Evolutionary conservation across 2,113 vertebrate genomes (phyloP), one percentile per base, ranked within the genome.

Genomic region (Recurvirostra avosetta): DNA sequence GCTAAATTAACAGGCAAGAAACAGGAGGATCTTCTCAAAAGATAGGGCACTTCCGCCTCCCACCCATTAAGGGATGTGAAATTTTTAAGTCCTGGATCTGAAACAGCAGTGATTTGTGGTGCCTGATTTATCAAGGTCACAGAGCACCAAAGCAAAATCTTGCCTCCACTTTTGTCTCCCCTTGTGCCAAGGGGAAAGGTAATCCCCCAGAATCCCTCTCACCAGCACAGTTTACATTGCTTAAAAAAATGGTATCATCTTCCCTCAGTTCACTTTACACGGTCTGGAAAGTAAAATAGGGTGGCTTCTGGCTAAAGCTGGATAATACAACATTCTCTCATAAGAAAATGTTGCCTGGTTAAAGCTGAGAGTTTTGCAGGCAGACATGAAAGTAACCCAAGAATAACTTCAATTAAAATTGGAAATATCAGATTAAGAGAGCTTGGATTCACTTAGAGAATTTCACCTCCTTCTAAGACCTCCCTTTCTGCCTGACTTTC

Each of bases 11-110:
- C n/a, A 92, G 5, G 11, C 79, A 78, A 94, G 68, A 88, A 96
- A 89, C 93, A 96, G 87, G 27, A 96, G 96, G 68, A 87, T 82
- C 70, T 49, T 85, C 58, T 97, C 87, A 96, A 87, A 87, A 87
- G 27, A 91, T 11, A 82, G 61, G 40, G 15, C 21, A 78, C 27
- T 94, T 87, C 43, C 0, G 0, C 84, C 89, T 87, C 92, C 78
- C 15, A 9, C 53, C 63, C 38, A 5, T 74, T 94, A 87, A 71
- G 6, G 41, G 84, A 78, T 61, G 36, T 26, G 50, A 92, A 71
- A 52, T 47, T 79, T 86, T 70, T 8, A 65, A 85, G 59, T 61
- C 50, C 36, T 59, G 14, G 58, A 56, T 74, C 87, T 91, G 68
- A 76, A 93, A 52, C 11, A 72, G 27, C 30, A 88, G 19, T 91